Evolutionary conservation across 2,113 vertebrate genomes (phyloP), one percentile per base, ranked within the genome.

Genomic region (Cygnus atratus): DNA sequence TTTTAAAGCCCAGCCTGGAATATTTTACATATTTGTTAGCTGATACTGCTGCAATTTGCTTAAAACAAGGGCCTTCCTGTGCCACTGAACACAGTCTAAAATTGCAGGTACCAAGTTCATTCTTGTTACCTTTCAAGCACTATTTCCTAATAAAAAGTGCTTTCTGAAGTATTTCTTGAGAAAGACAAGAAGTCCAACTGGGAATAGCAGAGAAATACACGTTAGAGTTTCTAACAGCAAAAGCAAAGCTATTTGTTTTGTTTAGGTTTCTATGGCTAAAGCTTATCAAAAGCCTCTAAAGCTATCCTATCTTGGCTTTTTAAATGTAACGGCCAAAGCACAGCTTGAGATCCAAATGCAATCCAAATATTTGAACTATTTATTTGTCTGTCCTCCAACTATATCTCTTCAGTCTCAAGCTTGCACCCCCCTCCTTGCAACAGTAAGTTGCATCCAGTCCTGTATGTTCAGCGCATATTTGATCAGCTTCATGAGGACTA

Each of bases 221-320:
- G 61, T 44, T 10, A 67, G 11, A 84, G 28, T 29, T 91, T 31
- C 37, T 79, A 91, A 85, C 44, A 89, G 61, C 44, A 85, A 93
- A 87, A 78, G 46, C 39, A 80, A 93, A 92, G 54, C 71, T 52
- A 85, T 87, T 92, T 88, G 39, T 78, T 95, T 90, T 88, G 73
- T 91, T 82, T 52, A 82, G 80, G 80, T 39, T 93, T 91, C 61
- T 91, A 46, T 31, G 29, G 48, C 46, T 88, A 79, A 92, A 87
- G 86, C 72, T 93, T 88, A 91, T 81, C 65, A 78, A 91, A 96
- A 96, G 57, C 57, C 73, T 92, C 92, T 88, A 87, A 92, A 72
- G 57, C 31, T 87, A 86, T 72, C 4, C 0, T 80, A 63, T 82
- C 77, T 82, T 67, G 70, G 22, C 7, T 72, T 84, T 94, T 90